A percentile compares a stretch with the other conserved stretches of the same genome.
phyloP scores from a whole-genome alignment of 2,113 vertebrate genomes.

The Bubalus kerabau region DNA sequence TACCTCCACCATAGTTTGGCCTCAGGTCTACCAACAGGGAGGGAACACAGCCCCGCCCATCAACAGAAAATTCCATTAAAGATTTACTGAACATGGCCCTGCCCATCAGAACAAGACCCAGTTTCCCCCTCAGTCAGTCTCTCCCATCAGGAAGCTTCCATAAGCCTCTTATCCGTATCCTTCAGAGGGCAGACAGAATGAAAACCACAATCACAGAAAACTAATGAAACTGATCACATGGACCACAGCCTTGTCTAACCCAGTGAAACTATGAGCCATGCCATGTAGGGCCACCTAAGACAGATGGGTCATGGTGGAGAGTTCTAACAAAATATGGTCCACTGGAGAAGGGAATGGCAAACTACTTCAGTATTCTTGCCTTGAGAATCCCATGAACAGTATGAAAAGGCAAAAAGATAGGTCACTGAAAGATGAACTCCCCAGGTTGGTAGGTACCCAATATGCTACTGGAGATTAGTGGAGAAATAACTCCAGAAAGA shows the following conservation, averaged over 20 bases:
- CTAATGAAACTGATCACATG: not conserved
- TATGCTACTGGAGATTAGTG: not conserved
- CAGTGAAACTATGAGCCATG: not conserved
- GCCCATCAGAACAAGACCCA: not conserved
- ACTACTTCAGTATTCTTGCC: not conserved
- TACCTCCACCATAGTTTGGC: not conserved
- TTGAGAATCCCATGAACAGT: not conserved
- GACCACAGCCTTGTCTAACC: not conserved
- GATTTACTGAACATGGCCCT: not conserved
- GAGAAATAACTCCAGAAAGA: not conserved
- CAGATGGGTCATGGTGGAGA: fast-evolving
- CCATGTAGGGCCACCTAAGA: not conserved
- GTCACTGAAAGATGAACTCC: not conserved
- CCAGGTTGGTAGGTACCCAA: not conserved
- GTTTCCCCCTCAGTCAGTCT: not conserved
- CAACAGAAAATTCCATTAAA: not conserved
- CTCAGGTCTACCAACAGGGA: not conserved
- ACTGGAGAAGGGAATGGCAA: not conserved
- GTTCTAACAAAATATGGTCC: not conserved
- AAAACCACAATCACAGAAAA: not conserved
- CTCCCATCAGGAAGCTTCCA: not conserved
- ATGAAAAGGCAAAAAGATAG: not conserved
- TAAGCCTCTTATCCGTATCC: not conserved
- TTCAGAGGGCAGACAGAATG: not conserved
- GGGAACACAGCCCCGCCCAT: not conserved